A percentile compares a stretch with the other conserved stretches of the same genome.
Conservation (phyloP, 2,888 invertebrate species). For the Microdon myrmicae region DNA sequence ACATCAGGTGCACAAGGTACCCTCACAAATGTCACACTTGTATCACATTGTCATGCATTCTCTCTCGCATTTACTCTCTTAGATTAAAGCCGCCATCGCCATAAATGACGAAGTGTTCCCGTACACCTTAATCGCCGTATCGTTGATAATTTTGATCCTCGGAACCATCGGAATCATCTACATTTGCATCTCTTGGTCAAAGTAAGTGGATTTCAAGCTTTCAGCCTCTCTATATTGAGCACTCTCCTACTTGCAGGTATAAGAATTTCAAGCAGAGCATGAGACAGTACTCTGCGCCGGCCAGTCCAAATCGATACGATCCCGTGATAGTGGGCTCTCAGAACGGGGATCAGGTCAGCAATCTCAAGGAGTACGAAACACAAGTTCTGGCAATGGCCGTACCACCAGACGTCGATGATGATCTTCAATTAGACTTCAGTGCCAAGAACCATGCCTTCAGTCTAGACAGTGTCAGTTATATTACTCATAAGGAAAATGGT, state of each 20-base stretch:
- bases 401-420: slow-evolving; percentile 83
- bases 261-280: slow-evolving; percentile 88
- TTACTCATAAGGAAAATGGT: slow-evolving; percentile 84
- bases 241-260: slow-evolving; percentile 72
- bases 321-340: slow-evolving; percentile 70
- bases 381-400: slow-evolving; percentile 94
- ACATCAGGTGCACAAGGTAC: slow-evolving; percentile 64
- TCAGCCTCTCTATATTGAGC: neutral
- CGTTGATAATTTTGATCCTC: slow-evolving; percentile 87
- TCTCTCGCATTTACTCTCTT: slow-evolving; percentile 10
- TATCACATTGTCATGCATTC: neutral
- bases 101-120: slow-evolving; percentile 81
- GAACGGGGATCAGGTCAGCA: slow-evolving; percentile 68
- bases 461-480: slow-evolving; percentile 88
- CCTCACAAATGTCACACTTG: neutral
- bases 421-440: slow-evolving; percentile 86
- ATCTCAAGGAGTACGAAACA: slow-evolving; percentile 93
- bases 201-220: slow-evolving; percentile 69
- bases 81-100: slow-evolving; percentile 69
- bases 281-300: slow-evolving; percentile 77
- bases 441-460: slow-evolving; percentile 88
- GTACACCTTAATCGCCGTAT: slow-evolving; percentile 87
- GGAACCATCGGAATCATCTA: slow-evolving; percentile 90
- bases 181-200: slow-evolving; percentile 93
- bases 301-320: slow-evolving; percentile 74